These are phyloP conservation scores for Listrodromus nycthemerus DNA, from an alignment of 2,888 invertebrate genomes.

Conservation along the genomic window DNA sequence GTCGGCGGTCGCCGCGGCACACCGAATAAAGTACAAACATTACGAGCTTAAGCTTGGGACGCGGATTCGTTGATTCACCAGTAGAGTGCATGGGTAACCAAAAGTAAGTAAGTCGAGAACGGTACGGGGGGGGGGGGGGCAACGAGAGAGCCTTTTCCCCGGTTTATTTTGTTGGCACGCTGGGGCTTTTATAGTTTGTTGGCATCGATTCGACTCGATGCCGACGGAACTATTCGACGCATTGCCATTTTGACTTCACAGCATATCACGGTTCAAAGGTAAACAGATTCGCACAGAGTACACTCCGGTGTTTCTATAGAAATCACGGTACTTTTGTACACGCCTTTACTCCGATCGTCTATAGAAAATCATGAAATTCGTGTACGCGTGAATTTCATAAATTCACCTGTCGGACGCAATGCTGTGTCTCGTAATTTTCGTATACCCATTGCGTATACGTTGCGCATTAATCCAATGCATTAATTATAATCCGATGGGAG, in stretches of 20 bases:
- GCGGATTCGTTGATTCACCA: background rate
- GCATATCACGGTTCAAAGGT: conserved; percentile 3
- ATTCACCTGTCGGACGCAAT: background rate
- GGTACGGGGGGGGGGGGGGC: too few species aligned
- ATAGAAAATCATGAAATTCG: conserved; percentile 27
- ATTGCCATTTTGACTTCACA: conserved; percentile 4
- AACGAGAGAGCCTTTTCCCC: conserved; percentile 5
- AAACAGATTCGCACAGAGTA: background rate
- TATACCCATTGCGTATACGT: background rate
- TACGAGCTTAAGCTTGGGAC: background rate
- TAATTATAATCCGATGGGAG: too few species aligned
- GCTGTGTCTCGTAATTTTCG: background rate
- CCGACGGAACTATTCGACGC: conserved; percentile 8
- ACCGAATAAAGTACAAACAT: background rate
- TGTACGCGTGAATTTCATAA: conserved; percentile 14
- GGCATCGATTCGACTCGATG: conserved; percentile 14
- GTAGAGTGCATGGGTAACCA: background rate
- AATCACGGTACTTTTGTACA: conserved; percentile 2
- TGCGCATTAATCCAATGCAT: background rate
- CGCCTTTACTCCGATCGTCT: background rate
- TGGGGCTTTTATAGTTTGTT: background rate
- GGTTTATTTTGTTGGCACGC: conserved; percentile 24
- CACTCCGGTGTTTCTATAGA: conserved; percentile 9
- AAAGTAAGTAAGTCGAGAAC: conserved; percentile 1
- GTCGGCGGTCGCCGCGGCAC: too few species aligned